Evolutionary conservation across 2,888 invertebrate genomes (phyloP).

Genomic region (Hypercompe scribonia): DNA sequence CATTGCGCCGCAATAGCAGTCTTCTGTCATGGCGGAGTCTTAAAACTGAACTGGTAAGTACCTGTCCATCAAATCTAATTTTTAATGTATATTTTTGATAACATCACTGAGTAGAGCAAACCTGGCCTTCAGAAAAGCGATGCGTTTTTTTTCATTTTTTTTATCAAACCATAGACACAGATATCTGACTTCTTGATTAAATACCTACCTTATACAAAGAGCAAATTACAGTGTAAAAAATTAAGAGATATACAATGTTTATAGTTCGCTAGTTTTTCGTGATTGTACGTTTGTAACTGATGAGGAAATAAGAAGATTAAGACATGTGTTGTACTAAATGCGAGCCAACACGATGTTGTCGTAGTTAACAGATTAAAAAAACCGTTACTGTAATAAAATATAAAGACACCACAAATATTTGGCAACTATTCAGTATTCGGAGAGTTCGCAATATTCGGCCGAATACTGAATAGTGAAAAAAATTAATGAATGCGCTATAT

Average conservation of each 20-base stretch:
- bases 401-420: too few species aligned
- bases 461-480: too few species aligned
- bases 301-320: neutral
- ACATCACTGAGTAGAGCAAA: neutral
- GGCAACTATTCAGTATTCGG: too few species aligned
- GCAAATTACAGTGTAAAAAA: neutral
- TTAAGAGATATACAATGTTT: neutral
- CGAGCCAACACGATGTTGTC: too few species aligned
- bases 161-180: neutral
- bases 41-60: slow-evolving; percentile 71
- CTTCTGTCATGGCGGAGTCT: slow-evolving; percentile 70
- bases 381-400: too few species aligned
- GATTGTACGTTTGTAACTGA: neutral
- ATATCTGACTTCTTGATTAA: neutral
- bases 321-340: too few species aligned
- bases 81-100: neutral
- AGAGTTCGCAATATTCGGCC: too few species aligned
- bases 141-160: neutral
- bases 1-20: slow-evolving; percentile 59
- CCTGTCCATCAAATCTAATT: neutral
- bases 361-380: too few species aligned
- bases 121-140: neutral
- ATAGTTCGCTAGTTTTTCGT: neutral
- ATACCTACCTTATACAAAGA: neutral
- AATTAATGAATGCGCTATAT: too few species aligned